phyloP scores from a whole-genome alignment of 53 echinoderm and acorn worm genomes.

The Echinarachnius parma region DNA sequence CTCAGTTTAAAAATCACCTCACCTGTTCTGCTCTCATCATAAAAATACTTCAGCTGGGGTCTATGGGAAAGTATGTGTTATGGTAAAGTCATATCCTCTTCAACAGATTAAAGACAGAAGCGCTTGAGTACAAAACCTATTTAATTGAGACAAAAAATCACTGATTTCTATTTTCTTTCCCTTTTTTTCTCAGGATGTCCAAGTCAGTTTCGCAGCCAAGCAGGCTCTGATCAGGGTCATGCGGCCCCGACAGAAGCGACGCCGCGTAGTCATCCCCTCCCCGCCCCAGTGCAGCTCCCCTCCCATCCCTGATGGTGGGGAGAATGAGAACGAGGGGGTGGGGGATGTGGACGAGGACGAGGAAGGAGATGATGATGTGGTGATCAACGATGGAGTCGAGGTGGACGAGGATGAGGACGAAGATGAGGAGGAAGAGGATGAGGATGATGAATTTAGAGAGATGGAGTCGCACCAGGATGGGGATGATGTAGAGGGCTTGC shows the following conservation, averaged over 20 bases:
- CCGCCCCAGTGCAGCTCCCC: slow-evolving; percentile 95
- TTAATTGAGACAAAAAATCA: neutral
- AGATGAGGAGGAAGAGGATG: slow-evolving; percentile 49
- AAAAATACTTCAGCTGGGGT: no score
- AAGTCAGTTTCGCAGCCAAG: slow-evolving; percentile 95
- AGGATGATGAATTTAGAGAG: slow-evolving; percentile 44
- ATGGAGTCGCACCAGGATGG: slow-evolving; percentile 44
- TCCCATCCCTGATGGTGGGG: slow-evolving; percentile 52
- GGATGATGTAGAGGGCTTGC: slow-evolving; percentile 74
- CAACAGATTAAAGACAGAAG: no score
- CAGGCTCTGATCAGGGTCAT: slow-evolving; percentile 95
- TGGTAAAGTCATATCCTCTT: no score
- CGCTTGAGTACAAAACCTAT: no score
- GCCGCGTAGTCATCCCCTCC: slow-evolving; percentile 71
- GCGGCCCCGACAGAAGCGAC: slow-evolving; percentile 87
- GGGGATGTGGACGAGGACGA: slow-evolving; percentile 53
- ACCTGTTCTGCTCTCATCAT: no score
- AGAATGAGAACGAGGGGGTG: slow-evolving; percentile 43
- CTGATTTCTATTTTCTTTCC: neutral
- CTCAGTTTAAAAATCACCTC: no score
- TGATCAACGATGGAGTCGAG: slow-evolving; percentile 34
- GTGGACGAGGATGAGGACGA: slow-evolving; percentile 55
- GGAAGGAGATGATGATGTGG: slow-evolving; percentile 31
- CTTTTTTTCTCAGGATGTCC: slow-evolving; percentile 83
- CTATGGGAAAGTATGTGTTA: no score